Conservation (phyloP, 2,113 vertebrate species). For the Pedionomus torquatus region DNA sequence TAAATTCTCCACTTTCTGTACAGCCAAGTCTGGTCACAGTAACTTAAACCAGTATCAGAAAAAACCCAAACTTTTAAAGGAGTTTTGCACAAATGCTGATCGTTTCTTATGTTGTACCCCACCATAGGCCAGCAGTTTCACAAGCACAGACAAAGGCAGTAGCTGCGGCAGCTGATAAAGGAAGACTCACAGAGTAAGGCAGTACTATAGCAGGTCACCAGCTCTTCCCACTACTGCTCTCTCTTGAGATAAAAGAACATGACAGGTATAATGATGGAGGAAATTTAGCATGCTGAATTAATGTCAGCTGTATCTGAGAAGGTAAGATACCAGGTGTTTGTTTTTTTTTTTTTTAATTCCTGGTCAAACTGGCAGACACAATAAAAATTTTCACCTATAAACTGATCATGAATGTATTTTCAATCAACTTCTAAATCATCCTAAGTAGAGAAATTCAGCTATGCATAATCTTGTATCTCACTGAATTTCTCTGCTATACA, state of each 20-base stretch:
- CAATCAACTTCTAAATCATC: not conserved
- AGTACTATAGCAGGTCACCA: not conserved
- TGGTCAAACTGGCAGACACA: not conserved
- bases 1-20: not conserved
- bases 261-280: not conserved
- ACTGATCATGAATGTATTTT: not conserved
- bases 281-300: not conserved
- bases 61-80: not conserved
- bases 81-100: not conserved
- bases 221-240: not conserved
- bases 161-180: not conserved
- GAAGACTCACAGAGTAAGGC: not conserved
- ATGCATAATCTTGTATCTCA: not conserved
- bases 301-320: not conserved
- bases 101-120: too few relatives aligned
- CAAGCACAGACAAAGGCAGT: fast-evolving
- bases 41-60: not conserved
- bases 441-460: not conserved
- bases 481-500: not conserved
- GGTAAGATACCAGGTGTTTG: not conserved
- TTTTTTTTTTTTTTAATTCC: not conserved
- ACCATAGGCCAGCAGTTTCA: not conserved
- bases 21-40: not conserved
- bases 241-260: not conserved
- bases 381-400: not conserved